phyloP scores from a whole-genome alignment of 2,113 vertebrate genomes.

The Plecturocebus donacophilus region DNA sequence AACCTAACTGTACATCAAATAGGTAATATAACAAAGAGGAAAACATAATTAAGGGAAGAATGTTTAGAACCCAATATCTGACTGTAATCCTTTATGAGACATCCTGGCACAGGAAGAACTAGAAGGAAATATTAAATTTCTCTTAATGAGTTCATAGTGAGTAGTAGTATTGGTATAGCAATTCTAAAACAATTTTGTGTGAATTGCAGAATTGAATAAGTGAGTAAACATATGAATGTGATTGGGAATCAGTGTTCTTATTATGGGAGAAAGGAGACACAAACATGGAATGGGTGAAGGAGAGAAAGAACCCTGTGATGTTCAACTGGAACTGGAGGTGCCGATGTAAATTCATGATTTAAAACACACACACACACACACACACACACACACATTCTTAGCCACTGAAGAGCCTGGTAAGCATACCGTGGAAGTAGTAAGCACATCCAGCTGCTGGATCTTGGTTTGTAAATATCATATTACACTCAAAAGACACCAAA shows the following conservation, averaged over 20 bases:
- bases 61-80: background rate
- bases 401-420: background rate
- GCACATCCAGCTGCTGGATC: background rate
- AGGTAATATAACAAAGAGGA: background rate
- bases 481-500: background rate
- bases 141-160: background rate
- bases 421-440: fast-evolving
- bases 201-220: background rate
- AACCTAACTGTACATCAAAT: background rate
- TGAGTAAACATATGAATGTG: background rate
- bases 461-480: background rate
- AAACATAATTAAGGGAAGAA: background rate
- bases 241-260: background rate
- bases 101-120: background rate
- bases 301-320: background rate
- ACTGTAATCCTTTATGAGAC: background rate
- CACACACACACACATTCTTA: no score
- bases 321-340: background rate
- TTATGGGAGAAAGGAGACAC: background rate
- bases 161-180: background rate
- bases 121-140: background rate
- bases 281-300: background rate
- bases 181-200: background rate
- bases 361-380: background rate
- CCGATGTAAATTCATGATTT: background rate